Base-by-base conservation (phyloP, 1,140 invertebrate genomes). In the Drosophila saltans region DNA sequence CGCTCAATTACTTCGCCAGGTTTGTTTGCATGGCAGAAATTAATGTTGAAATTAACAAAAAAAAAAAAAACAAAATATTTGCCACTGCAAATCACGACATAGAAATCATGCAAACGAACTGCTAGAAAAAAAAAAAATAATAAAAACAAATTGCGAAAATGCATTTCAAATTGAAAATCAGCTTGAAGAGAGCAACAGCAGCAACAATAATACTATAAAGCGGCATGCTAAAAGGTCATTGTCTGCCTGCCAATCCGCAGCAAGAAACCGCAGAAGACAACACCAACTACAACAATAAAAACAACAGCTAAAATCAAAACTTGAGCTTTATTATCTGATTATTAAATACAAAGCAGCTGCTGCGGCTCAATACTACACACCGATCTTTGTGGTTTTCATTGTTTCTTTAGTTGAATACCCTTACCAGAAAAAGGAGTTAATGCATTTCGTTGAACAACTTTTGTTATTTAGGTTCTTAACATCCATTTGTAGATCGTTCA, bases 221-320 rank as follows among this genome's bases (percentile, higher is more conserved):
- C 83, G 73, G 83, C 83, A 80, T 86, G 84, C 69, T 74, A 77
- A 86, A 86, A 86, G 83, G 83, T 86, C 83, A 86, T 86, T 86
- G 82, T 88, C 82, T 86, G 83, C 82, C 79, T 86, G 83, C 82
- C 79, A 86, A 79, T 85, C 81, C 45, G 45, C 9, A 52, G 21
- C 45, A 9, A 10, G 21, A 69, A 84, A 78, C 74, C 48, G 75
- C 75, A 72, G 58, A 60, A 77, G 56, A 52, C 45, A 75, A 26
- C 41, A 65, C 52, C 72, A 61, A 36, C n/a, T 9, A 55, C 21
- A 58, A 39, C 45, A 56, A 26, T 64, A 43, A 62, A 56, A 45
- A 43, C 64, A 76, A 77, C 71, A 78, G 58, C 70, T 16, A 82
- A 82, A 57, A 48, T 39, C 28, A 65, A 65, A 67, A 64, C 43